These are phyloP conservation scores for Tursiops truncatus DNA, from an alignment of 2,113 vertebrate species.

Conservation along the genomic window DNA sequence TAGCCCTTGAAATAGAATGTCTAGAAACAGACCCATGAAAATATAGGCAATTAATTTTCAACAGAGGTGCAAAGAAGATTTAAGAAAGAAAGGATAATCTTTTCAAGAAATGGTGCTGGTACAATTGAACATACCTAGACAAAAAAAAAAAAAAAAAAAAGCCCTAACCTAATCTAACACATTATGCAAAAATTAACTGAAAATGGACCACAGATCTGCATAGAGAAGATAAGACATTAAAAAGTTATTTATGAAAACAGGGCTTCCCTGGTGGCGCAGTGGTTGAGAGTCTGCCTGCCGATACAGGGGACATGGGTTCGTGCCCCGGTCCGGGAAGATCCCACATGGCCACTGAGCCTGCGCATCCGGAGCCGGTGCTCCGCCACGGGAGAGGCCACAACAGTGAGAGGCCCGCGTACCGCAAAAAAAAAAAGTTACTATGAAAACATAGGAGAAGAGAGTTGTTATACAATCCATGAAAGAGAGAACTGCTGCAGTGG, in stretches of 20 bases:
- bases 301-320: too few relatives aligned
- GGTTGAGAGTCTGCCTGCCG: too few relatives aligned
- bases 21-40: constrained; percentile 46
- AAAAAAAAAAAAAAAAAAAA: neutral
- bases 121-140: neutral
- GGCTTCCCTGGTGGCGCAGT: too few relatives aligned
- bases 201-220: neutral
- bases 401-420: too few relatives aligned
- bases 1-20: constrained; percentile 47
- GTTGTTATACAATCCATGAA: neutral
- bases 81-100: constrained; percentile 14
- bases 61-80: neutral
- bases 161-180: neutral
- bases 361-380: too few relatives aligned
- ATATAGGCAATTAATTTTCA: constrained; percentile 41
- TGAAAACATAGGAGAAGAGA: neutral
- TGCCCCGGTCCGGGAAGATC: too few relatives aligned
- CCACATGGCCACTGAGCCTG: too few relatives aligned
- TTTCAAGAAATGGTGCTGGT: neutral
- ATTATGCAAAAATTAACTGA: neutral
- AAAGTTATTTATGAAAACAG: neutral
- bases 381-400: too few relatives aligned
- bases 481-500: neutral
- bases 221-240: constrained; percentile 19
- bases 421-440: neutral